Percentiles rank a stretch among this genome's conserved stretches.
Evolutionary conservation across 2,113 vertebrate genomes (phyloP).

Genomic region (Crotalus tigris): DNA sequence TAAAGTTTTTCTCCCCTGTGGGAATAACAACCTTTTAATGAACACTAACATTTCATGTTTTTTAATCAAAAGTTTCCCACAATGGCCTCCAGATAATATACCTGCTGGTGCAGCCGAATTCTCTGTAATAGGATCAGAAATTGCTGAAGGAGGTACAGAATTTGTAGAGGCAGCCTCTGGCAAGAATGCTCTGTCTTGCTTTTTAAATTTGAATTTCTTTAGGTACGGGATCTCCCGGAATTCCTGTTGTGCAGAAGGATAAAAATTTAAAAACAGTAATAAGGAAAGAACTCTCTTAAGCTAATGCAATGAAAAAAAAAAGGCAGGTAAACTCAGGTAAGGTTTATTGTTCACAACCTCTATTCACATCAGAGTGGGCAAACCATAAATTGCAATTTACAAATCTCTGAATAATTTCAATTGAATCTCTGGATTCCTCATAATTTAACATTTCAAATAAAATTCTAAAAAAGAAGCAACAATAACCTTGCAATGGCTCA

Average conservation of each 20-base stretch:
- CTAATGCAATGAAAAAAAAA: background rate
- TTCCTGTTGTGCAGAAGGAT: conserved; percentile 73
- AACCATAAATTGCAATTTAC: background rate
- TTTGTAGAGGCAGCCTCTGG: conserved; percentile 61
- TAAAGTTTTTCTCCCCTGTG: background rate
- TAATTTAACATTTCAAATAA: background rate
- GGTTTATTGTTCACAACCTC: background rate
- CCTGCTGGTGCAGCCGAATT: conserved; percentile 65
- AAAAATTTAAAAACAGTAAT: background rate
- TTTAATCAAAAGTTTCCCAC: background rate
- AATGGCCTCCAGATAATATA: conserved; percentile 28
- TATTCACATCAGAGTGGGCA: background rate
- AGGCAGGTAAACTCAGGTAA: background rate
- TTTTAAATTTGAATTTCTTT: conserved; percentile 94
- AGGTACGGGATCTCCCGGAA: conserved; percentile 89
- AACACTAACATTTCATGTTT: background rate
- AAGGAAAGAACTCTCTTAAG: background rate
- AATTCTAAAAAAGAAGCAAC: background rate
- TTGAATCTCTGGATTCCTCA: background rate
- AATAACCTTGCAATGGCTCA: background rate
- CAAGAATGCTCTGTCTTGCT: conserved; percentile 83
- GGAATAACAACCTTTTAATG: background rate
- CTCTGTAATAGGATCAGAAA: conserved; percentile 51
- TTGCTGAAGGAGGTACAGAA: conserved; percentile 22
- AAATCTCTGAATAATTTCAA: background rate